These are phyloP conservation scores for Edolisoma coerulescens DNA, from an alignment of 2,113 vertebrate species.

Conservation along the genomic window DNA sequence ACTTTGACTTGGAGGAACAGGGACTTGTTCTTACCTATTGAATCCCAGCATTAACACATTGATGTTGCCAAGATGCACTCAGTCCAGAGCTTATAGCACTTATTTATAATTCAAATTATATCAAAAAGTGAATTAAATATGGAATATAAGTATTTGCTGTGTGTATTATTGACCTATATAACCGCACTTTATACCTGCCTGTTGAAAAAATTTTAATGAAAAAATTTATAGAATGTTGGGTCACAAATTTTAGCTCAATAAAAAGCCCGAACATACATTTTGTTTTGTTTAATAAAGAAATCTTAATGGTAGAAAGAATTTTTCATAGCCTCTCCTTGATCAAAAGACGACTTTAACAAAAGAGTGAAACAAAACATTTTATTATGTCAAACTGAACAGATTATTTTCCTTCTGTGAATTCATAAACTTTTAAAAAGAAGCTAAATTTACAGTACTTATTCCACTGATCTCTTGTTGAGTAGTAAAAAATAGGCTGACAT, in stretches of 20 bases:
- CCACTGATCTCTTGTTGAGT: neutral
- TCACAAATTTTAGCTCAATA: neutral
- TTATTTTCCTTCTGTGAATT: neutral
- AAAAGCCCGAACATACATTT: neutral
- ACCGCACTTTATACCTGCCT: neutral
- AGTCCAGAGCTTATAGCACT: neutral
- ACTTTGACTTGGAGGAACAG: neutral
- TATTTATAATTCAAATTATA: slow-evolving; percentile 18
- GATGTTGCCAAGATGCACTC: neutral
- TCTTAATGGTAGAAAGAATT: neutral
- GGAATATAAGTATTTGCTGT: neutral
- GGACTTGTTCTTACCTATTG: neutral
- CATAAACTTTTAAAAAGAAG: neutral
- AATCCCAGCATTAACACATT: neutral
- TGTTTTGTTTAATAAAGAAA: neutral
- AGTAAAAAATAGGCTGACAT: neutral
- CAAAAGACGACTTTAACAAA: neutral
- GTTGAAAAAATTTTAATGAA: neutral
- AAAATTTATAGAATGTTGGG: neutral
- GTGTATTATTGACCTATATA: neutral
- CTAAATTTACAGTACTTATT: neutral
- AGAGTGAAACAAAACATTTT: neutral
- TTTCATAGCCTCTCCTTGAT: neutral
- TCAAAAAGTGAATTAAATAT: neutral
- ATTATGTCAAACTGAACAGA: neutral